Evolutionary conservation across 2,113 vertebrate species (phyloP).

Genomic region (Anoplopoma fimbria): DNA sequence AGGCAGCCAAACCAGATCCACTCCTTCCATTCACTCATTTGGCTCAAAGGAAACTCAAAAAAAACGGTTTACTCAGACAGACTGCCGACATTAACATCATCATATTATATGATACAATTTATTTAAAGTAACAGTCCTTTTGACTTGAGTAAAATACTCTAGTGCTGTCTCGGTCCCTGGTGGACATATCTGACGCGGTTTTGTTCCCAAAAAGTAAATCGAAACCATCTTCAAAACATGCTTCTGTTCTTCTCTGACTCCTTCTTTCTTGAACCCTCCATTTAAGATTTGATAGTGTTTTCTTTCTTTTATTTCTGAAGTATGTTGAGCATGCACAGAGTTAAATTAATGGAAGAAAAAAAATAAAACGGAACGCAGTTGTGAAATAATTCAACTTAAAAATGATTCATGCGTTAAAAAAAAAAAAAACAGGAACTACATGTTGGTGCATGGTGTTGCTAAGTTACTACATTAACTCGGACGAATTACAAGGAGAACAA

Average conservation of each 20-base stretch:
- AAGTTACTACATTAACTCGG: slow-evolving; percentile 18
- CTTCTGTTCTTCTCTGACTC: background rate
- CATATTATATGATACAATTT: background rate
- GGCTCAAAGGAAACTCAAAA: no score
- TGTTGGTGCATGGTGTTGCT: slow-evolving; percentile 19
- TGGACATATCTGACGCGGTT: background rate
- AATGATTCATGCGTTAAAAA: background rate
- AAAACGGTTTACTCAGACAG: background rate
- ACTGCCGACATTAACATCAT: background rate
- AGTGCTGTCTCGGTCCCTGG: background rate
- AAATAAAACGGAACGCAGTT: background rate
- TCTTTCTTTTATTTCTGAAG: background rate
- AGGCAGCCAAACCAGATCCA: no score
- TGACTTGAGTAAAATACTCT: background rate
- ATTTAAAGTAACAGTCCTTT: background rate
- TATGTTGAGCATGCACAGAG: background rate
- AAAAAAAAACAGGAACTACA: background rate
- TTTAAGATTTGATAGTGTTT: slow-evolving; percentile 4
- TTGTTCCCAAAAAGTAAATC: background rate
- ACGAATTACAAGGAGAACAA: slow-evolving; percentile 3
- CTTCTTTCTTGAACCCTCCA: background rate
- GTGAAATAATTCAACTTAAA: slow-evolving; percentile 3
- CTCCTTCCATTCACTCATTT: no score
- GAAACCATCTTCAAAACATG: background rate
- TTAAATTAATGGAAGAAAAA: background rate